phyloP scores from a whole-genome alignment of 2,797 vertebrate species.

The Chelon auratus region DNA sequence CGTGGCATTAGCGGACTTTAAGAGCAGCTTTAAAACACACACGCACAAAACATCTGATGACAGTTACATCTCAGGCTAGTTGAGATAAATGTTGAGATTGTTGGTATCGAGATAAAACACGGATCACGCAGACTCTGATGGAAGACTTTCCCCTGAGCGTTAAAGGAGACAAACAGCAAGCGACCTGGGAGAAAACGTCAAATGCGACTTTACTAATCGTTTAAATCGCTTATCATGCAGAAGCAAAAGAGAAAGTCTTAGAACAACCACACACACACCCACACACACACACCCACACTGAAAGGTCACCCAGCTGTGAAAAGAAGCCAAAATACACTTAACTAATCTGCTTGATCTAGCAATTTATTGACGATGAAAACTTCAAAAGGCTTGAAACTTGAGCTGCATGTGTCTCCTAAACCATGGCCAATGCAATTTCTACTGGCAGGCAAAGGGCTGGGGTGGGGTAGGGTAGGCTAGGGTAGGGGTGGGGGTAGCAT shows the following conservation, averaged over 20 bases:
- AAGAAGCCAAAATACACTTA: constrained; percentile 82
- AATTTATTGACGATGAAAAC: constrained; percentile 82
- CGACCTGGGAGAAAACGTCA: not conserved
- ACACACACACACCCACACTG: constrained; percentile 35
- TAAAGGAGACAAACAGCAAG: constrained; percentile 1
- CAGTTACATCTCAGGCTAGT: constrained; percentile 19
- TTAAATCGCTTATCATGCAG: constrained; percentile 16
- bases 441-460: constrained; percentile 23
- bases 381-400: constrained; percentile 79
- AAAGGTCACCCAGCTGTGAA: constrained; percentile 68
- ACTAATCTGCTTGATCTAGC: constrained; percentile 82
- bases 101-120: constrained; percentile 37
- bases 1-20: constrained; percentile 43
- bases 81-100: constrained; percentile 46
- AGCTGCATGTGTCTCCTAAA: constrained; percentile 72
- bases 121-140: constrained; percentile 9
- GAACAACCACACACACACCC: constrained; percentile 36
- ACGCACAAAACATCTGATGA: constrained; percentile 35
- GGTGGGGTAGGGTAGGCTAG: not conserved
- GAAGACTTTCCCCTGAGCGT: not conserved
- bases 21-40: constrained; percentile 28
- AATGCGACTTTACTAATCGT: not conserved
- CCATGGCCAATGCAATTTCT: constrained; percentile 77
- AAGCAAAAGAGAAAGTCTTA: constrained; percentile 49
- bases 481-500: not conserved